These are phyloP conservation scores for Colletes latitarsis DNA, from an alignment of 1,140 invertebrate species.

Conservation along the genomic window DNA sequence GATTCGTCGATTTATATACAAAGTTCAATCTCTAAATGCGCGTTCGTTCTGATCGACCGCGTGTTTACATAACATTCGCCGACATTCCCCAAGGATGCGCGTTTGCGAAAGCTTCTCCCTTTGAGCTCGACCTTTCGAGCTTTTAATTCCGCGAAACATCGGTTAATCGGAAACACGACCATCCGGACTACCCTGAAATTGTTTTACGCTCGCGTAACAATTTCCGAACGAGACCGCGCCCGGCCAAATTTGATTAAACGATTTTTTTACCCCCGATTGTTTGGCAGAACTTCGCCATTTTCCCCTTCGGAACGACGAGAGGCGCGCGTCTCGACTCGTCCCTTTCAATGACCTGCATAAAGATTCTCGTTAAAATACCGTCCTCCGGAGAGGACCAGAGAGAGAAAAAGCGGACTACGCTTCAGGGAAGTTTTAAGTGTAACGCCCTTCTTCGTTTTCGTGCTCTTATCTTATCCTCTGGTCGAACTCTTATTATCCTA, in stretches of 20 bases:
- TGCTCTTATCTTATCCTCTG: background rate
- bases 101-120: slow-evolving; percentile 37
- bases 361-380: slow-evolving; percentile 50
- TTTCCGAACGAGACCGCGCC: no score
- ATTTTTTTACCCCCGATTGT: background rate
- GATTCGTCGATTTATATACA: slow-evolving; percentile 44
- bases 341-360: slow-evolving; percentile 19
- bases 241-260: background rate
- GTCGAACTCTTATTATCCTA: slow-evolving; percentile 43
- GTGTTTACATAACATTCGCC: slow-evolving; percentile 44
- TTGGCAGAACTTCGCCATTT: background rate
- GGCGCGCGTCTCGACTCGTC: background rate
- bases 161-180: background rate
- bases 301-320: background rate
- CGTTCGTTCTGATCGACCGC: slow-evolving; percentile 40
- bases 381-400: background rate
- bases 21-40: slow-evolving; percentile 37
- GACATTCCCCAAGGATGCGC: slow-evolving; percentile 27
- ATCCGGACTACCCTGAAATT: background rate
- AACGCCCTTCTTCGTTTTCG: slow-evolving; percentile 4
- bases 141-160: background rate
- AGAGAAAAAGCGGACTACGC: background rate
- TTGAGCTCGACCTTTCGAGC: slow-evolving; percentile 4
- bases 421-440: slow-evolving; percentile 11
- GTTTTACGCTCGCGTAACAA: no score